phyloP scores from a whole-genome alignment of 2,113 vertebrate genomes.

The Eidolon helvum region DNA sequence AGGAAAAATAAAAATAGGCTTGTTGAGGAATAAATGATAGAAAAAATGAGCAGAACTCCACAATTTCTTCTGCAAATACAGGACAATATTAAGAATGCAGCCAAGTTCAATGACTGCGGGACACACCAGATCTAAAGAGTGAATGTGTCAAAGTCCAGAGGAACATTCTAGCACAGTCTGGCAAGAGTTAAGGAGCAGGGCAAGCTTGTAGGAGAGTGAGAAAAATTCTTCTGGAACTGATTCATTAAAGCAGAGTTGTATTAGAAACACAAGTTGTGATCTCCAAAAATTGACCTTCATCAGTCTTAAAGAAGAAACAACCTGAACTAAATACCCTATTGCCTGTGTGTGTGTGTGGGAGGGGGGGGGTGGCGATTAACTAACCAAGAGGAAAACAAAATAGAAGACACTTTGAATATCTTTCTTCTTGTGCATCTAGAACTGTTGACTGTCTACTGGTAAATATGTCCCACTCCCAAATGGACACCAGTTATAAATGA shows the following conservation, averaged over 20 bases:
- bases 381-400: background rate
- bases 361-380: background rate
- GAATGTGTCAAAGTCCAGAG: background rate
- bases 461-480: background rate
- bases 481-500: background rate
- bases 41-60: background rate
- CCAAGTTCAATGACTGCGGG: background rate
- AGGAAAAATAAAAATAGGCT: background rate
- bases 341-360: no score
- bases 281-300: background rate
- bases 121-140: background rate
- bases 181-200: background rate
- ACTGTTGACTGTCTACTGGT: background rate
- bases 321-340: background rate
- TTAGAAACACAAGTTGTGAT: background rate
- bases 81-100: background rate
- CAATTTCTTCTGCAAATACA: background rate
- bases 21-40: background rate
- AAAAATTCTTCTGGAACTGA: background rate
- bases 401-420: background rate
- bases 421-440: background rate
- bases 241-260: background rate
- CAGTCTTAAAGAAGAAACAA: background rate
- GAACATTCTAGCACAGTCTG: background rate
- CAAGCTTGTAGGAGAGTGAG: background rate